A percentile compares a stretch with the other conserved stretches of the same genome.
Evolutionary conservation across 2,113 vertebrate genomes (phyloP).

Genomic region (Saguinus imperator): DNA sequence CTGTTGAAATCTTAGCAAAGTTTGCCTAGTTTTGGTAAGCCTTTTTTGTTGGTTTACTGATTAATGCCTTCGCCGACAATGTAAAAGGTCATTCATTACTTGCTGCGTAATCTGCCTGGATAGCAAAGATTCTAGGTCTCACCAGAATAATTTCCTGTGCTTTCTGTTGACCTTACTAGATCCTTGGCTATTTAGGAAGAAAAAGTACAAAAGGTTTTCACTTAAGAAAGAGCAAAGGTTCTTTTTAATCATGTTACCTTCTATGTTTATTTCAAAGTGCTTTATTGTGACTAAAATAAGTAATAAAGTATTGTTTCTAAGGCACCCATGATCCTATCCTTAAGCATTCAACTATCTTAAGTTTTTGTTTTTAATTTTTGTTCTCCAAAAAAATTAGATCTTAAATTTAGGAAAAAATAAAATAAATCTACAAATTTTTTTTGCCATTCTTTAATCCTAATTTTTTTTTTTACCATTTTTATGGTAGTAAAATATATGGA

Average conservation of each 20-base stretch:
- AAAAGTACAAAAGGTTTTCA: neutral
- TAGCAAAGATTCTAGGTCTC: neutral
- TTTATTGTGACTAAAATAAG: neutral
- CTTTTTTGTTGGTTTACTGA: neutral
- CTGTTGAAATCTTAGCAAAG: conserved; percentile 8
- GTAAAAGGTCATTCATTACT: neutral
- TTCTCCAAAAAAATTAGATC: neutral
- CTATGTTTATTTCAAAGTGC: neutral
- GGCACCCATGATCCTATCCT: neutral
- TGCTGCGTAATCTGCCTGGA: neutral
- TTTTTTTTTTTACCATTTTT: neutral
- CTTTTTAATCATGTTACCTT: neutral
- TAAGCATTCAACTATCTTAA: neutral
- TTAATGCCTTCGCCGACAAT: neutral
- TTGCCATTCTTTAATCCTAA: neutral
- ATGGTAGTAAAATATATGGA: neutral
- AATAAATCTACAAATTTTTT: neutral
- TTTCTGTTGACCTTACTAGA: neutral
- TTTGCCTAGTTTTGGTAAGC: neutral
- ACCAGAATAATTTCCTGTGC: neutral
- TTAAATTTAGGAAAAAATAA: neutral
- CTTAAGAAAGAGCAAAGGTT: neutral
- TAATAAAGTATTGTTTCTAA: neutral
- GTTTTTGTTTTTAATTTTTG: neutral
- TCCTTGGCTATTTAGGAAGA: neutral